Percentiles rank a stretch among this genome's conserved stretches.
Conservation (phyloP, 1,140 invertebrate species). For the Drosophila setifemur region DNA sequence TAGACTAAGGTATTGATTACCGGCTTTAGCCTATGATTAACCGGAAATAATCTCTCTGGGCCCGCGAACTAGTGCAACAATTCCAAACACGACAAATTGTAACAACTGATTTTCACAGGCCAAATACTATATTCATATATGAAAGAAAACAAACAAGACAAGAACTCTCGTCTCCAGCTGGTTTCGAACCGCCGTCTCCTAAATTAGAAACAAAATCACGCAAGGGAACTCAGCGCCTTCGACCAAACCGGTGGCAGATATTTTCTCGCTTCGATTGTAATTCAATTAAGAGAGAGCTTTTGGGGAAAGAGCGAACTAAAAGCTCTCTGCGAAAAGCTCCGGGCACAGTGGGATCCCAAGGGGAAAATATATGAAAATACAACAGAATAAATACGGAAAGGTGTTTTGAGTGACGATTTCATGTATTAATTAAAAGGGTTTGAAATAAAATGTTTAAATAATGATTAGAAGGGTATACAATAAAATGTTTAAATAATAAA, state of each 20-base stretch:
- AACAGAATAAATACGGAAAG: no score
- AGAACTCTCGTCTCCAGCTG: neutral
- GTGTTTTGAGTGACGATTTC: no score
- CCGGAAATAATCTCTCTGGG: slow-evolving; percentile 65
- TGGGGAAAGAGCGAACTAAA: neutral
- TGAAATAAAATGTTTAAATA: no score
- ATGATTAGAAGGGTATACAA: no score
- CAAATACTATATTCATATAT: slow-evolving; percentile 12
- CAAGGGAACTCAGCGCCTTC: slow-evolving; percentile 6
- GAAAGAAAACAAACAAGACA: neutral
- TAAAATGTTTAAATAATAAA: no score
- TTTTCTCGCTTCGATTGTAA: neutral
- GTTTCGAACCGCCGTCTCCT: slow-evolving; percentile 34
- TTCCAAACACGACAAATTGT: slow-evolving; percentile 66
- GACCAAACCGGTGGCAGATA: slow-evolving; percentile 33
- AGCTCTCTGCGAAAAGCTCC: slow-evolving; percentile 15
- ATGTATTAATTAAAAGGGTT: no score
- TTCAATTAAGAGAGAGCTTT: slow-evolving; percentile 21
- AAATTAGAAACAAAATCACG: neutral
- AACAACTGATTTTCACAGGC: slow-evolving; percentile 51
- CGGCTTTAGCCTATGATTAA: slow-evolving; percentile 78
- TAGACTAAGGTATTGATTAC: slow-evolving; percentile 74
- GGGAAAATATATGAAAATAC: neutral
- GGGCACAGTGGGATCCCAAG: neutral
- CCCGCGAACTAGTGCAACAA: slow-evolving; percentile 54